Evolutionary conservation across 1,140 invertebrate genomes (phyloP), one percentile per base, ranked within the genome.

Genomic region (Drosophila nigromelanica): DNA sequence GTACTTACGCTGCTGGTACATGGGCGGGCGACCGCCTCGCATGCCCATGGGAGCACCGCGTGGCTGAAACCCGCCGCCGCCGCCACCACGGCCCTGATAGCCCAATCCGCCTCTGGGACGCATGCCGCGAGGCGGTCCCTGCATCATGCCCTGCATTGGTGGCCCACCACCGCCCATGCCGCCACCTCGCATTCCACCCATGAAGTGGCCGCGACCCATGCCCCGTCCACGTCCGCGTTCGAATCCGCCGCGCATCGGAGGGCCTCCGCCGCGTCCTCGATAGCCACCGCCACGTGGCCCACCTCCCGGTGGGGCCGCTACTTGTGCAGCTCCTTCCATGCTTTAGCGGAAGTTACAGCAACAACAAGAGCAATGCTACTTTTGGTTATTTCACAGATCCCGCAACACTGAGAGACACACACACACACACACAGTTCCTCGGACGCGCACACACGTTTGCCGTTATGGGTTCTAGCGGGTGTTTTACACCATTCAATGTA

Each of bases 1-100:
- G 30, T 43, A 81, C 90, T 91, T 82, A 91, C 90, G 86, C 64
- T 91, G 90, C 8, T 55, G 61, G 54, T 91, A 90, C 43, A 91
- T 62, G 1, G 86, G 90, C 3, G 90, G 90, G 1, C 90, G 77
- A 10, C 90, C 89, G 15, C 90, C 90, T 21, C 90, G 60, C 90
- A 91, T 91, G 24, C 89, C 89, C 89, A 90, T 90, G 5, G 89
- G 85, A 27, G 85, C 78, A 11, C 89, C 89, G 15, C 90, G 86
- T n/a, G 90, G 86, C 48, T 90, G 80, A 54, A 82, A 91, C 14
- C 89, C 83, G 24, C 89, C 90, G 33, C 90, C 90, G 40, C 90
- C 80, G 24, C 90, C 89, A 12, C 87, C 85, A 5, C 82, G 74
- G 12, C 76, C 80, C 40, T 83, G 90, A 43, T 90, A 90, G 8